A percentile compares a stretch with the other conserved stretches of the same genome.
Conservation (phyloP, 2,797 vertebrate genomes). For the Lithobates sylvaticus region DNA sequence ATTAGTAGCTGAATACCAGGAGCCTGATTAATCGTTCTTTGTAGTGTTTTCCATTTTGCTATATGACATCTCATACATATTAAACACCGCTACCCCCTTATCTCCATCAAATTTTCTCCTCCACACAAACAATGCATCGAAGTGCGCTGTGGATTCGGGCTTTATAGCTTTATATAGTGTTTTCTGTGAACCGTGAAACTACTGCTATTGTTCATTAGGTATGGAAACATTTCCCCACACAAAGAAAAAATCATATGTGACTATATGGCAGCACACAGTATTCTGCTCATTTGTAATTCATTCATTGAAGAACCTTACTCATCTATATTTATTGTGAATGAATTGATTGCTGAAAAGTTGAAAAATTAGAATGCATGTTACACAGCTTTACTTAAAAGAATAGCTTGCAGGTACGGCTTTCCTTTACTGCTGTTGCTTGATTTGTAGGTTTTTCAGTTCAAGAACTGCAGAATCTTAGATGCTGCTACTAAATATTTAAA, state of each 20-base stretch:
- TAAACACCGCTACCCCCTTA: slow-evolving; percentile 9
- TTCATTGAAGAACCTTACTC: slow-evolving; percentile 21
- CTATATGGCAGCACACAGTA: background rate
- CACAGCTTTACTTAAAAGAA: slow-evolving; percentile 16
- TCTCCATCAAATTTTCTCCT: slow-evolving; percentile 1
- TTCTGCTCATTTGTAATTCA: slow-evolving; percentile 17
- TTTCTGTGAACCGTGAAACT: slow-evolving; percentile 26
- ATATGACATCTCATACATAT: slow-evolving; percentile 44
- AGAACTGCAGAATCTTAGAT: slow-evolving; percentile 10
- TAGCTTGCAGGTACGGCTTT: slow-evolving; percentile 11
- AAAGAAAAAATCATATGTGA: slow-evolving; percentile 23
- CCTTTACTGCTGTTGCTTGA: background rate
- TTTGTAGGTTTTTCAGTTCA: slow-evolving; percentile 2
- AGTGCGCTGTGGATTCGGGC: background rate
- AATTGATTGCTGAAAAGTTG: slow-evolving; percentile 23
- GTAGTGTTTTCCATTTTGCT: slow-evolving; percentile 6
- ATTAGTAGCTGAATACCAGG: slow-evolving; percentile 10
- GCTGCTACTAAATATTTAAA: background rate
- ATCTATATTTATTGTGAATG: slow-evolving; percentile 33
- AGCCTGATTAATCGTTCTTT: slow-evolving; percentile 21
- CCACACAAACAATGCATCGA: slow-evolving; percentile 13
- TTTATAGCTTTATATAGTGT: slow-evolving; percentile 15
- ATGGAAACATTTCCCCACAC: slow-evolving; percentile 32
- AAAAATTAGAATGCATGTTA: slow-evolving; percentile 30
- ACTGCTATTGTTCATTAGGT: slow-evolving; percentile 32